phyloP scores from a whole-genome alignment of 1,140 invertebrate species.

The Temnothorax longispinosus region DNA sequence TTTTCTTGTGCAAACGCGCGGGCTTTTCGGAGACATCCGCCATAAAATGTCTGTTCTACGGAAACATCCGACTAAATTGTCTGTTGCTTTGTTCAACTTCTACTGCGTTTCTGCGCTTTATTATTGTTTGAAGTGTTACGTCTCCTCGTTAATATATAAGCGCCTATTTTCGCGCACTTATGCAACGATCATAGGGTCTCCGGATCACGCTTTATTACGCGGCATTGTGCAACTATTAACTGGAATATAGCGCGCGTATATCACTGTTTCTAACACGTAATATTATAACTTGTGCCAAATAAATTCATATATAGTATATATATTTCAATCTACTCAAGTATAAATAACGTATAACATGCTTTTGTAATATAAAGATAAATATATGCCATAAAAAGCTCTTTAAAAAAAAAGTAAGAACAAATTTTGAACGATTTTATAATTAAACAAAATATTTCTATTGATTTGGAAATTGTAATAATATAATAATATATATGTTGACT shows the following conservation, averaged over 20 bases:
- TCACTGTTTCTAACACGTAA: neutral
- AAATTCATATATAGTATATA: neutral
- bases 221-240: conserved; percentile 40
- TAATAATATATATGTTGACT: neutral
- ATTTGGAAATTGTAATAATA: neutral
- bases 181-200: conserved; percentile 31
- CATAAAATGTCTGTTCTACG: neutral
- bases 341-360: neutral
- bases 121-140: conserved; percentile 51
- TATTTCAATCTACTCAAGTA: neutral
- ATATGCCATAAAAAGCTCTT: neutral
- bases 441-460: neutral
- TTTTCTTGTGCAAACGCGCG: neutral
- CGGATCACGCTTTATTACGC: conserved; percentile 12
- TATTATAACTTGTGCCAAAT: neutral
- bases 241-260: neutral
- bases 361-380: neutral
- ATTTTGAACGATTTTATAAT: neutral
- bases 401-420: neutral
- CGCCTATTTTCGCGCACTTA: conserved; percentile 43
- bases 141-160: conserved; percentile 43
- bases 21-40: neutral
- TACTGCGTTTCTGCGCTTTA: neutral
- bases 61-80: conserved; percentile 16
- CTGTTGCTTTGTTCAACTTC: conserved; percentile 6